Evolutionary conservation across 2,888 invertebrate species (phyloP).

Genomic region (Rhodophaea formosa): DNA sequence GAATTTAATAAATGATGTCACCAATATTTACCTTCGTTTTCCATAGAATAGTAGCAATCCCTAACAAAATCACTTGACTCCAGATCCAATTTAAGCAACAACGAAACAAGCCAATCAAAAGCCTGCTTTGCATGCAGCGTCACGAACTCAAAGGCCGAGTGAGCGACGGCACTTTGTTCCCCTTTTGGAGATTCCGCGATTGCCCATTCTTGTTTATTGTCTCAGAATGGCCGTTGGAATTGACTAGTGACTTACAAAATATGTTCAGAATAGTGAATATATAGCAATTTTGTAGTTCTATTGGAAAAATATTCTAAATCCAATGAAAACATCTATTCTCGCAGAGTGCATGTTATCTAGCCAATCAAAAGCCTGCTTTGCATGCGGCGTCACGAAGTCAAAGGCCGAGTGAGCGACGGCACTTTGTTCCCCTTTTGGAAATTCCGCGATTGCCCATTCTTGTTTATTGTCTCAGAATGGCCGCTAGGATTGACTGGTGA

Average conservation of each 20-base stretch:
- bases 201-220: conserved; percentile 25
- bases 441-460: conserved; percentile 33
- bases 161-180: conserved; percentile 41
- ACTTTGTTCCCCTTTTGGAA: conserved; percentile 45
- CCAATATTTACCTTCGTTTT: too few relatives aligned
- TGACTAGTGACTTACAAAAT: conserved; percentile 12
- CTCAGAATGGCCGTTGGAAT: conserved; percentile 2
- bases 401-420: conserved; percentile 37
- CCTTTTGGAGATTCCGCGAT: conserved; percentile 42
- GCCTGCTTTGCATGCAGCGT: conserved; percentile 49
- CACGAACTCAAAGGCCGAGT: conserved; percentile 49
- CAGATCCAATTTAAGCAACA: conserved; percentile 13
- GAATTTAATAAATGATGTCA: too few relatives aligned
- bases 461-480: conserved; percentile 22
- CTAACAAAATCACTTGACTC: conserved; percentile 8
- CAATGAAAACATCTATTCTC: too few relatives aligned
- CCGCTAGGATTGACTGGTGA: conserved; percentile 8
- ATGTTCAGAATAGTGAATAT: neutral
- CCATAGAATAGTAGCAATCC: neutral
- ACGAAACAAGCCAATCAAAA: conserved; percentile 24
- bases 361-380: conserved; percentile 32
- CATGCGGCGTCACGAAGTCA: conserved; percentile 58
- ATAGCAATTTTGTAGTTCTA: too few relatives aligned
- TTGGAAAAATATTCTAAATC: too few relatives aligned
- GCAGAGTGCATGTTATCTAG: too few relatives aligned